These are phyloP conservation scores for Agrotis segetum DNA, from an alignment of 2,888 invertebrate genomes.

Conservation along the genomic window DNA sequence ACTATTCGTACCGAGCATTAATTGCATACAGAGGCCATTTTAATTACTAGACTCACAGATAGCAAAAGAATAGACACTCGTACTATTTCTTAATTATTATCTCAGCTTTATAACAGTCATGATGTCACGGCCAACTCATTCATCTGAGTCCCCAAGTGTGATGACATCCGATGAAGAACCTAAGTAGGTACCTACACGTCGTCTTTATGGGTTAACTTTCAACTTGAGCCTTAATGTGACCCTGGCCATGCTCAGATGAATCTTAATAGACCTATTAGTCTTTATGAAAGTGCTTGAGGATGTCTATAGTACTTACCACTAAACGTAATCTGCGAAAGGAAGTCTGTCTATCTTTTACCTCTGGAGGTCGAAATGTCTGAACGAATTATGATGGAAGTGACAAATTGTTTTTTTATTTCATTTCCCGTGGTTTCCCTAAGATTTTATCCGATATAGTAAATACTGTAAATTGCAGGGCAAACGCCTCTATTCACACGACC, in stretches of 20 bases:
- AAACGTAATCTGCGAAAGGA: not conserved
- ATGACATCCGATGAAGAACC: constrained; percentile 49
- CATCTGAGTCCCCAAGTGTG: constrained; percentile 48
- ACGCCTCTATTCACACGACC: not conserved
- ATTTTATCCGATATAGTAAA: not conserved
- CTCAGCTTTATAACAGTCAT: constrained; percentile 22
- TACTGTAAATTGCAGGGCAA: not conserved
- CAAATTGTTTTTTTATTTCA: not conserved
- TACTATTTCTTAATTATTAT: constrained; percentile 53
- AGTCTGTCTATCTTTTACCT: not conserved
- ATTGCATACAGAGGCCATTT: constrained; percentile 42
- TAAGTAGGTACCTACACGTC: constrained; percentile 13
- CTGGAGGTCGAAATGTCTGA: too few relatives aligned
- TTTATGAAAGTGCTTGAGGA: constrained; percentile 9
- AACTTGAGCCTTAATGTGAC: constrained; percentile 32
- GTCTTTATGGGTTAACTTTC: constrained; percentile 27
- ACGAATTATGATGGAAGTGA: not conserved
- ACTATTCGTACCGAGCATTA: not conserved
- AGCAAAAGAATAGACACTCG: constrained; percentile 15
- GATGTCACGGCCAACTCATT: constrained; percentile 58
- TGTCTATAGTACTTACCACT: not conserved
- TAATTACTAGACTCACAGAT: constrained; percentile 23
- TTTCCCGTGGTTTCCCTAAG: not conserved
- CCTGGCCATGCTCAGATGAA: constrained; percentile 18
- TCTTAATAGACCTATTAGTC: constrained; percentile 14